Conservation (phyloP, 2,888 invertebrate genomes). For the Candidula unifasciata region DNA sequence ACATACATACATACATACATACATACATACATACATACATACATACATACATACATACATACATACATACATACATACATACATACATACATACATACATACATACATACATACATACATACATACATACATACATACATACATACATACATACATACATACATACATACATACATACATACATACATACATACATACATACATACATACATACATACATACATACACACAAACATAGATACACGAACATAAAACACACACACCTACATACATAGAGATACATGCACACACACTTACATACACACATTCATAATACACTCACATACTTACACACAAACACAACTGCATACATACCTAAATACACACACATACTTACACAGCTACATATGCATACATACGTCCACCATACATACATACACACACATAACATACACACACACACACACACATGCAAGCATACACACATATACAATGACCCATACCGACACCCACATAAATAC, state of each 20-base stretch:
- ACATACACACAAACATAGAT: too few relatives aligned
- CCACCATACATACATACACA: too few relatives aligned
- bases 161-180: conserved; percentile 26
- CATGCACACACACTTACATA: too few relatives aligned
- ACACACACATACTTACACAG: too few relatives aligned
- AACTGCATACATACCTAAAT: conserved; percentile 30
- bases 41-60: too few relatives aligned
- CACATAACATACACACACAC: too few relatives aligned
- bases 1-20: neutral
- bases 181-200: conserved; percentile 32
- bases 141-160: conserved; percentile 32
- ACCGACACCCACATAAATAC: neutral
- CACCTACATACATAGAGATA: too few relatives aligned
- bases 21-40: conserved; percentile 19
- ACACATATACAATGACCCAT: neutral
- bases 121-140: conserved; percentile 32
- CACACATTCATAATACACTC: too few relatives aligned
- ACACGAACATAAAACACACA: too few relatives aligned
- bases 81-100: conserved; percentile 22
- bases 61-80: conserved; percentile 11
- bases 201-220: conserved; percentile 12
- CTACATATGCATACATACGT: too few relatives aligned
- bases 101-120: conserved; percentile 33
- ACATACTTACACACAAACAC: conserved; percentile 27
- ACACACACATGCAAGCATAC: too few relatives aligned